Conservation (phyloP, 2,888 invertebrate genomes). For the Noctua janthina region DNA sequence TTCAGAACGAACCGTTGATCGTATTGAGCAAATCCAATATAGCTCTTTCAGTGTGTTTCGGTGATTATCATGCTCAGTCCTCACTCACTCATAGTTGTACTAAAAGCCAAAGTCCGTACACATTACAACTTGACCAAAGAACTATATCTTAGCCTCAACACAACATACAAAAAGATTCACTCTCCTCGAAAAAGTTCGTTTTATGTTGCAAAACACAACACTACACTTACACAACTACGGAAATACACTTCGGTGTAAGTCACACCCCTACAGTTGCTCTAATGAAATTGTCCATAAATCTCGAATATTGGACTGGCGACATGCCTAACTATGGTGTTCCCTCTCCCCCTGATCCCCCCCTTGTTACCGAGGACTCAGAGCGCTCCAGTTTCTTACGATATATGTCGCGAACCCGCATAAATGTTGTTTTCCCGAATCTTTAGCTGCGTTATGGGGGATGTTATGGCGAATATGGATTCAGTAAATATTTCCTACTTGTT, state of each 20-base stretch:
- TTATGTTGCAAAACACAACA: not conserved
- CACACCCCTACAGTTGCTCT: slow-evolving; percentile 58
- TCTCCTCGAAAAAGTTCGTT: not conserved
- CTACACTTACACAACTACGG: not conserved
- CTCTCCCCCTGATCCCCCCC: slow-evolving; percentile 34
- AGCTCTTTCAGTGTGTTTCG: not conserved
- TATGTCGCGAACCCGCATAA: slow-evolving; percentile 65
- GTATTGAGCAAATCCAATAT: not conserved
- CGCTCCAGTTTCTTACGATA: slow-evolving; percentile 64
- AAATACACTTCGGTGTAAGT: slow-evolving; percentile 60
- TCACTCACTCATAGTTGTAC: not conserved
- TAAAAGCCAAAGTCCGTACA: not conserved
- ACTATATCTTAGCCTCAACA: not conserved
- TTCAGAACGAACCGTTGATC: not conserved
- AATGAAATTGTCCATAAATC: slow-evolving; percentile 74
- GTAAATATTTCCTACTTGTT: slow-evolving; percentile 58
- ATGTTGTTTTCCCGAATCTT: slow-evolving; percentile 68
- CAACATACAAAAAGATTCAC: not conserved
- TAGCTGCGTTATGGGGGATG: slow-evolving; percentile 53
- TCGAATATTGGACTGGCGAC: slow-evolving; percentile 71
- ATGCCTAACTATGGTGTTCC: slow-evolving; percentile 70
- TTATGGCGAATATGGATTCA: slow-evolving; percentile 56
- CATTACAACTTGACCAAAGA: not conserved
- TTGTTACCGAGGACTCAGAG: slow-evolving; percentile 65
- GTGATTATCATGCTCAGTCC: not conserved